These are phyloP conservation scores for Penaeus indicus DNA, from an alignment of 1,140 invertebrate species.

Conservation along the genomic window DNA sequence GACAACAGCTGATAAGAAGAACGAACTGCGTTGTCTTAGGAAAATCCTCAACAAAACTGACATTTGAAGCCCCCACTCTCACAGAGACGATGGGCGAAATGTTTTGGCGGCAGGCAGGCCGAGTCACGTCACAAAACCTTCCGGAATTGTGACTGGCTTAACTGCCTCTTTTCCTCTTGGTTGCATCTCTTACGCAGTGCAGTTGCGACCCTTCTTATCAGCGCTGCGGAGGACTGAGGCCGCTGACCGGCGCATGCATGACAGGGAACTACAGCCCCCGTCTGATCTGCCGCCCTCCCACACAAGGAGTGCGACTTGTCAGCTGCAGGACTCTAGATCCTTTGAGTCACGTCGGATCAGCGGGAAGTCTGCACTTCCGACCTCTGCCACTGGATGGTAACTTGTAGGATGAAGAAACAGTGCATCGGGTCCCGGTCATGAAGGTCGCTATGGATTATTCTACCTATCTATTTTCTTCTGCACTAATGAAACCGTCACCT, in stretches of 20 bases:
- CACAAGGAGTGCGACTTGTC: too few relatives aligned
- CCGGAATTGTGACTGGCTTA: not conserved
- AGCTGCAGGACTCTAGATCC: too few relatives aligned
- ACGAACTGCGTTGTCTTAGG: not conserved
- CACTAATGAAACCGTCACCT: too few relatives aligned
- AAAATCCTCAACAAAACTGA: not conserved
- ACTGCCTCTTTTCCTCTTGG: conserved; percentile 12
- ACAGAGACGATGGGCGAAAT: too few relatives aligned
- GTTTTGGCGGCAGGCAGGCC: too few relatives aligned
- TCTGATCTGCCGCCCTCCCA: too few relatives aligned
- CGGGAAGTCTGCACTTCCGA: conserved; percentile 12
- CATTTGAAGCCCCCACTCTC: not conserved
- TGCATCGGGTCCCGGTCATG: not conserved
- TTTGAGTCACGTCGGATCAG: conserved; percentile 1
- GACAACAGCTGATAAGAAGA: conserved; percentile 7
- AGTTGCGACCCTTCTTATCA: not conserved
- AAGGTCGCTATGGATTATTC: too few relatives aligned
- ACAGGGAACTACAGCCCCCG: too few relatives aligned
- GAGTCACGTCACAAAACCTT: not conserved
- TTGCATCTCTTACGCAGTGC: conserved; percentile 34
- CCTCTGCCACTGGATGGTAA: conserved; percentile 43
- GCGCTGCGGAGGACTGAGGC: too few relatives aligned
- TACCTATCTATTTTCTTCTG: too few relatives aligned
- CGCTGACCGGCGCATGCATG: too few relatives aligned
- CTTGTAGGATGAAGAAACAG: conserved; percentile 24